Percentiles rank a stretch among this genome's conserved stretches.
phyloP scores from a whole-genome alignment of 2,113 vertebrate genomes.

The Tragelaphus imberbis region DNA sequence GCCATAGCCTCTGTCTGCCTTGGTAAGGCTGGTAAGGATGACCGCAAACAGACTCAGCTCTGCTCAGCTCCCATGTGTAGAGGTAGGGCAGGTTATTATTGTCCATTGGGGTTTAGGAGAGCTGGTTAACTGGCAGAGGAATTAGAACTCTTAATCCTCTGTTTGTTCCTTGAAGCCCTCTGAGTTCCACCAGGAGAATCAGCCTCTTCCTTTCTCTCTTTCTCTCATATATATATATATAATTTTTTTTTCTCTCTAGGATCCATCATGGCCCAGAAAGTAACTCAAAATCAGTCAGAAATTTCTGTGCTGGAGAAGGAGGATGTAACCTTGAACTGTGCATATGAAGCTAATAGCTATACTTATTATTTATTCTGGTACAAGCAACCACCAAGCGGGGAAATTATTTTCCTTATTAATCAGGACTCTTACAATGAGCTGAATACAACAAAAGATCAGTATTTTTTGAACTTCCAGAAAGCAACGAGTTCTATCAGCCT shows the following conservation, averaged over 20 bases:
- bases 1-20: background rate
- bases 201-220: background rate
- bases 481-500: background rate
- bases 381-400: conserved; percentile 2
- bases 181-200: background rate
- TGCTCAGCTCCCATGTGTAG: background rate
- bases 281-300: too few species aligned
- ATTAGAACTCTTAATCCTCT: background rate
- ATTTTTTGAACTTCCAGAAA: conserved; percentile 30
- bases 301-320: background rate
- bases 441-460: background rate
- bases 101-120: background rate
- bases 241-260: too few species aligned
- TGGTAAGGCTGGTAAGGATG: background rate
- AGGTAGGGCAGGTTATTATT: background rate
- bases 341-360: background rate
- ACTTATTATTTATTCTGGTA: conserved; percentile 37
- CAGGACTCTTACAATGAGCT: background rate
- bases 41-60: background rate
- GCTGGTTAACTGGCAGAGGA: background rate
- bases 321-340: background rate
- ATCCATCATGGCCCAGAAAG: too few species aligned
- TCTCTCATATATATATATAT: too few species aligned
- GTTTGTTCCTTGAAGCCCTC: background rate
- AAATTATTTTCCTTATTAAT: background rate